These are phyloP conservation scores for Hycleus cichorii DNA, from an alignment of 1,140 invertebrate genomes.

Conservation along the genomic window DNA sequence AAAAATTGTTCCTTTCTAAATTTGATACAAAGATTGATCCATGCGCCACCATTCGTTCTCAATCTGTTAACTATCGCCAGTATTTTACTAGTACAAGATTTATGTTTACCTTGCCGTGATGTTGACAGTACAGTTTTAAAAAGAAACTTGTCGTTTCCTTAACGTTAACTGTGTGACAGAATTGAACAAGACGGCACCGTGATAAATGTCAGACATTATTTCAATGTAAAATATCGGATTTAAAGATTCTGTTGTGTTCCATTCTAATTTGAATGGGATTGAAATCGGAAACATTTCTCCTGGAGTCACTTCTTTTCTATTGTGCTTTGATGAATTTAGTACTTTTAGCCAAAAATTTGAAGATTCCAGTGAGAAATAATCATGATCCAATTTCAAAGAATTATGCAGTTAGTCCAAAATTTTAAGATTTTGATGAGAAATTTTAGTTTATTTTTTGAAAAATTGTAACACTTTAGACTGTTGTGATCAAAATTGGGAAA, in stretches of 20 bases:
- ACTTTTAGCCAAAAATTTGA: too few relatives aligned
- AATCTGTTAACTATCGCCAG: not conserved
- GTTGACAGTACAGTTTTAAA: not conserved
- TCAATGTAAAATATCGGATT: not conserved
- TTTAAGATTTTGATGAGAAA: too few relatives aligned
- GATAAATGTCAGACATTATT: constrained; percentile 1
- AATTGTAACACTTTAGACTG: too few relatives aligned
- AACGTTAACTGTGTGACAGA: not conserved
- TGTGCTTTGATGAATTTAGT: too few relatives aligned
- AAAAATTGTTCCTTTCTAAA: not conserved
- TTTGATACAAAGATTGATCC: too few relatives aligned
- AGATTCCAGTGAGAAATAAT: too few relatives aligned
- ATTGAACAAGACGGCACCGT: not conserved
- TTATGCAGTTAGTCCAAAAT: too few relatives aligned
- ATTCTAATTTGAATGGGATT: not conserved
- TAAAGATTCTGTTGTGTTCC: not conserved
- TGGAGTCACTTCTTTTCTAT: too few relatives aligned
- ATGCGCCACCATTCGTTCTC: not conserved
- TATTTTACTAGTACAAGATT: not conserved
- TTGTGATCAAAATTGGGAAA: too few relatives aligned
- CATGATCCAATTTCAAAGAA: too few relatives aligned
- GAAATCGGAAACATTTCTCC: not conserved
- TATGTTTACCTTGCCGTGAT: not conserved
- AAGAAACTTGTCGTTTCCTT: not conserved
- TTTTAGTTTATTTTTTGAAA: too few relatives aligned